Conservation (phyloP, 35 echinoderm and acorn worm species). For the Ptychodera flava region DNA sequence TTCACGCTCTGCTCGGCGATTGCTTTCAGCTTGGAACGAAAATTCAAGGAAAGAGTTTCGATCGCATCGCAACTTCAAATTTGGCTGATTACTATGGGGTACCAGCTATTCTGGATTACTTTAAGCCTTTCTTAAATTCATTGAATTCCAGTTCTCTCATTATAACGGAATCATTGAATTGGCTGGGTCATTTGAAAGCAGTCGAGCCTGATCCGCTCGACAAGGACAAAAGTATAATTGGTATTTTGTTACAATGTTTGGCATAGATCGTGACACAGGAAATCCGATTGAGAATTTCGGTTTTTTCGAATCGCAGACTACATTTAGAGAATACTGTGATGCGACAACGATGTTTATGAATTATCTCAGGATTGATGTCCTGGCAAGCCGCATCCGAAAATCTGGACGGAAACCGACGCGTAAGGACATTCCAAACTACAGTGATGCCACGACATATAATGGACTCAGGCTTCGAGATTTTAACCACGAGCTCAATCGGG, state of each 20-base stretch:
- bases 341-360: background rate
- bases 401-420: background rate
- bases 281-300: background rate
- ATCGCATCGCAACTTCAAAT: background rate
- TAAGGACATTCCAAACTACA: background rate
- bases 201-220: background rate
- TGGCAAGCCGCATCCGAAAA: background rate
- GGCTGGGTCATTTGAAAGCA: background rate
- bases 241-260: background rate
- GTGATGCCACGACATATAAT: conserved; percentile 14
- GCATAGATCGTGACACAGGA: background rate
- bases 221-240: too few relatives aligned
- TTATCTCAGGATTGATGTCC: background rate
- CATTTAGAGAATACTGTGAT: background rate
- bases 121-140: background rate
- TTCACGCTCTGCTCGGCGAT: background rate
- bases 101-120: background rate
- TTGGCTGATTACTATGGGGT: background rate
- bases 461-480: conserved; percentile 58
- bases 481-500: conserved; percentile 24
- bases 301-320: background rate
- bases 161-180: background rate
- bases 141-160: background rate
- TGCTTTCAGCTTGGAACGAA: background rate
- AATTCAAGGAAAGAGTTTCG: background rate